Conservation (phyloP, 2,797 vertebrate species). For the Gouania willdenowi region DNA sequence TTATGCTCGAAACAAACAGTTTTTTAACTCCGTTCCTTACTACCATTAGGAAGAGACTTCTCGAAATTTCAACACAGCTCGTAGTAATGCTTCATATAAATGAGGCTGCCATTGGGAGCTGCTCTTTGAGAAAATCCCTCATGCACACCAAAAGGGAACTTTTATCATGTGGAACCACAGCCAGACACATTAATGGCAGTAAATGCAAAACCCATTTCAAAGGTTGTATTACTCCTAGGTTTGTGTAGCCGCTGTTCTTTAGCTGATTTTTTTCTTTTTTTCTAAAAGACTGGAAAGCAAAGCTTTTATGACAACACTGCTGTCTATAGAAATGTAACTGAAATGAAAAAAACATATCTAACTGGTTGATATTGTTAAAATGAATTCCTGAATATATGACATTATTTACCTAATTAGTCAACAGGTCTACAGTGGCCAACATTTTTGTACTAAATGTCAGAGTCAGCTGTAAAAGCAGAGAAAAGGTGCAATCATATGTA, state of each 20-base stretch:
- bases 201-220: slow-evolving; percentile 11
- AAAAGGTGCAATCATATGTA: too few species aligned
- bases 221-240: slow-evolving; percentile 8
- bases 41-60: slow-evolving; percentile 19
- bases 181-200: slow-evolving; percentile 29
- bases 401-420: too few species aligned
- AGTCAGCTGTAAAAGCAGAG: too few species aligned
- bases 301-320: slow-evolving; percentile 10
- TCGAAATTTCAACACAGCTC: slow-evolving; percentile 26
- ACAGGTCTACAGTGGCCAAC: too few species aligned
- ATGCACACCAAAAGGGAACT: slow-evolving; percentile 39
- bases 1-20: slow-evolving; percentile 36
- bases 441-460: too few species aligned
- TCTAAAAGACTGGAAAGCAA: not conserved
- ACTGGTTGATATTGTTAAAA: too few species aligned
- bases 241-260: slow-evolving; percentile 18
- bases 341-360: not conserved
- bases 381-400: too few species aligned
- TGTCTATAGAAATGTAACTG: slow-evolving; percentile 2
- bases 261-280: too few species aligned
- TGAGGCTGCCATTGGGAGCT: slow-evolving; percentile 7
- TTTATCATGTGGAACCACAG: slow-evolving; percentile 40
- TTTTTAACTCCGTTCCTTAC: slow-evolving; percentile 17
- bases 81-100: slow-evolving; percentile 44
- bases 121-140: slow-evolving; percentile 35